Base-by-base conservation (phyloP, 2,888 invertebrate genomes). In the Timandra comae region DNA sequence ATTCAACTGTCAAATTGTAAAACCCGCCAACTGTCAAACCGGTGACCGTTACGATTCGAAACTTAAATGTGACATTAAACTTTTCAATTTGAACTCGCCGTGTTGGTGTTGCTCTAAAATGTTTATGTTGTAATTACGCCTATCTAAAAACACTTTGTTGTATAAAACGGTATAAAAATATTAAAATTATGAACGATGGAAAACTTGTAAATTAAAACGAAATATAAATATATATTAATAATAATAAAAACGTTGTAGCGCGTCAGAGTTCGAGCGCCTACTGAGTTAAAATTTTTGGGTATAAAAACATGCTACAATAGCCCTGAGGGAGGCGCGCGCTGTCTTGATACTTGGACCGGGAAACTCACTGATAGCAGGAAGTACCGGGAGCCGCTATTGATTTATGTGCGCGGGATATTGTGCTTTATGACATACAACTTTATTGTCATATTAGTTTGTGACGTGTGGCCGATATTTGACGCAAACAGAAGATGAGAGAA, bases 241-340 rank as follows among this genome's bases (percentile, higher is more conserved):
- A 77, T 79, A 81, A 80, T 85, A 85, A 79, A 80, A 82, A 74
- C 85, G 85, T 85, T 73, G 78, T 72, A 77, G 81, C 81, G 67
- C 80, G 76, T 74, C 85, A 59, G 85, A 77, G 85, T 82, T 69
- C 81, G 82, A 82, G 85, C 84, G 85, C 82, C 85, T 84, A 85
- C 85, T 85, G 85, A 84, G 81, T 85, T 85, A 82, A 85, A 85
- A 85, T 85, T 85, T 85, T 85, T 85, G 84, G 85, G 85, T 75
- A 85, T 85, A 85, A 85, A 85, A 85, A 85, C 85, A 85, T 80
- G 84, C 84, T 85, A 85, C 85, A 84, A 85, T 85, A 75, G 84
- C 79, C 82, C 77, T 70, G 77, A 64, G 43, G 37, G 46, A 73
- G 82, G 67, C 16, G 16, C 42, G 51, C 45, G 8, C 44, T 35